Base-by-base conservation (phyloP, 2,797 vertebrate genomes). In the Amblyraja radiata region DNA sequence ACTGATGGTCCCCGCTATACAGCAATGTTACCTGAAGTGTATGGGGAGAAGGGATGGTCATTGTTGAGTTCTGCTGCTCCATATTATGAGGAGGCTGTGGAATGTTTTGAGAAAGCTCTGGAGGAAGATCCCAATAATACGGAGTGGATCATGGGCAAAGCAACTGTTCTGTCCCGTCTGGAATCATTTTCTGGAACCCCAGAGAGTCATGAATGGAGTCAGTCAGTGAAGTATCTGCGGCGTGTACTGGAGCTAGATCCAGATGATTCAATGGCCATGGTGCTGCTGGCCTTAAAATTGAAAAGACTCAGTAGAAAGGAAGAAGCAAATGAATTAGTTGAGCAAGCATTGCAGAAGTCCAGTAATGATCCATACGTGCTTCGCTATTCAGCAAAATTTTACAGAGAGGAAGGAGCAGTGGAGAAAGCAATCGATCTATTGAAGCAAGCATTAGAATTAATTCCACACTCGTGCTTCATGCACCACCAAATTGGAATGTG, bases 401-500 rank as follows among this genome's bases (percentile, higher is more conserved):
- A 73, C 36, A 95, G 97, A 86, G 95, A 23, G 39, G 80, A 32
- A 86, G 94, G 94, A 8, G 7, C 93, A 0, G 0, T 93, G 28
- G 83, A 95, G 18, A 95, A 94, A 93, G 95, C 97, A 36, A n/a
- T 96, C 6, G 0, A 76, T 9, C 90, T 96, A 93, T 94, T 97
- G 83, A 76, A 95, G 77, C 95, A 94, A 93, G 95, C 96, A 1
- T 93, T 97, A 32, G 18, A 84, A 21, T 25, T 93, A 18, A 95
- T 94, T 0, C 95, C 96, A 7, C 94, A 93, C 0, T 95, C 96
- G n/a, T 7, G 39, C 14, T 95, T 96, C 94, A 91, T 97, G 88
- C 95, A 97, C 93, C 96, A 97, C 93, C 97, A 97, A 54, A 81
- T 97, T 93, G 97, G 96, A 32, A 81, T 97, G 93, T 96, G 96